Evolutionary conservation across 2,888 invertebrate genomes (phyloP), one percentile per base, ranked within the genome.

Genomic region (Chrysolina haemoptera): DNA sequence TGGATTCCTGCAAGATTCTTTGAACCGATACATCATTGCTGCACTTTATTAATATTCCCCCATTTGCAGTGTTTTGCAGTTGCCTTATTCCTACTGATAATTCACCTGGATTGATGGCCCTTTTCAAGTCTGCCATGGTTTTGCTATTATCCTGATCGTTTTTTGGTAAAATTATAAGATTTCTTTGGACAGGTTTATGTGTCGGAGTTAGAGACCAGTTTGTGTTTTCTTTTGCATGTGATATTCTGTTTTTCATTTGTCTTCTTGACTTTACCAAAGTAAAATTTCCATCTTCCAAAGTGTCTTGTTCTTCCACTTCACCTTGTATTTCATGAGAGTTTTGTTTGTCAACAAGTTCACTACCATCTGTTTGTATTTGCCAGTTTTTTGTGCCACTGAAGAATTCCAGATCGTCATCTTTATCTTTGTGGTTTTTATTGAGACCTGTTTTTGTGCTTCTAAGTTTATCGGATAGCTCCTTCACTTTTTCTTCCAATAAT

Each of bases 391-490:
- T 62, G 62, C 62, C 62, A 62, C 62, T 62, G 62, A 35, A 40
- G 62, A 35, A 62, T 62, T 62, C 62, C 40, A 62, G 62, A 62
- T 27, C 27, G 27, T 62, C 62, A 62, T 62, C 62, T 35, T 27
- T 40, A 62, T 62, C 62, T 62, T 62, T 62, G 62, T 62, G 40
- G 35, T 62, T 62, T 62, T 62, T 62, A 62, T 62, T 62, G 40
- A 40, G 62, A 62, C 62, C 62, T 62, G 62, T 62, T 62, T 62
- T 62, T 40, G 27, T 62, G 62, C 62, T 62, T 1, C 35, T 62
- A 62, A 62, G 62, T 62, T 62, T 62, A 62, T 62, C 9, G 40
- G 35, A 62, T 62, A 62, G 62, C 62, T 62, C 62, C 62, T 62
- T 62, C 62, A 62, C 62, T 27, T 27, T 27, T 27, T 27, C 27